A percentile compares a stretch with the other conserved stretches of the same genome.
phyloP scores from a whole-genome alignment of 2,797 vertebrate species.

The Tiaroga cobitis region DNA sequence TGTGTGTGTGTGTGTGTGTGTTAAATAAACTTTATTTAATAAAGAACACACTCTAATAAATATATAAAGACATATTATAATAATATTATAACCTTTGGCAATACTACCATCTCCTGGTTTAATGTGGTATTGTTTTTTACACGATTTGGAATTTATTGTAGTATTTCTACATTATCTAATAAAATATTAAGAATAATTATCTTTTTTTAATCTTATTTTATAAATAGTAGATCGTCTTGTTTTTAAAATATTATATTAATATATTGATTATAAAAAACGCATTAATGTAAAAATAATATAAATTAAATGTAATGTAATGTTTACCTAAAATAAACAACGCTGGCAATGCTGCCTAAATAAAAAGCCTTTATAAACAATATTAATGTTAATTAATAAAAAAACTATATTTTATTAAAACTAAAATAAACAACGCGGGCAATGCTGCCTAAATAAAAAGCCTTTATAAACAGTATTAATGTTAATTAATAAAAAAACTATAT shows the following conservation, averaged over 20 bases:
- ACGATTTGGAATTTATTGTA: background rate
- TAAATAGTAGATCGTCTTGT: background rate
- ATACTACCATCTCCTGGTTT: background rate
- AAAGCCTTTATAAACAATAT: background rate
- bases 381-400: background rate
- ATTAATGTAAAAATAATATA: background rate
- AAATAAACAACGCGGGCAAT: background rate
- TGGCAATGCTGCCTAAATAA: background rate
- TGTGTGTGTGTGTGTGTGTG: no score
- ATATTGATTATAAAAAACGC: background rate
- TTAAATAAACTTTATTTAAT: no score
- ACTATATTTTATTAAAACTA: background rate
- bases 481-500: background rate
- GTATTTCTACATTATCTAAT: background rate
- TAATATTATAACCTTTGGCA: background rate
- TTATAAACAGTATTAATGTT: background rate
- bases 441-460: background rate
- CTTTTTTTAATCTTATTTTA: background rate
- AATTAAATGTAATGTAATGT: background rate
- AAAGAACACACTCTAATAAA: no score
- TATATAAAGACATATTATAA: no score
- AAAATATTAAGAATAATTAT: background rate
- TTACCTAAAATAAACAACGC: background rate
- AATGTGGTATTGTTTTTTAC: background rate
- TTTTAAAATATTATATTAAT: background rate